A percentile compares a stretch with the other conserved stretches of the same genome.
Conservation (phyloP, 2,797 vertebrate genomes). For the Neosilurus mollespiculum region DNA sequence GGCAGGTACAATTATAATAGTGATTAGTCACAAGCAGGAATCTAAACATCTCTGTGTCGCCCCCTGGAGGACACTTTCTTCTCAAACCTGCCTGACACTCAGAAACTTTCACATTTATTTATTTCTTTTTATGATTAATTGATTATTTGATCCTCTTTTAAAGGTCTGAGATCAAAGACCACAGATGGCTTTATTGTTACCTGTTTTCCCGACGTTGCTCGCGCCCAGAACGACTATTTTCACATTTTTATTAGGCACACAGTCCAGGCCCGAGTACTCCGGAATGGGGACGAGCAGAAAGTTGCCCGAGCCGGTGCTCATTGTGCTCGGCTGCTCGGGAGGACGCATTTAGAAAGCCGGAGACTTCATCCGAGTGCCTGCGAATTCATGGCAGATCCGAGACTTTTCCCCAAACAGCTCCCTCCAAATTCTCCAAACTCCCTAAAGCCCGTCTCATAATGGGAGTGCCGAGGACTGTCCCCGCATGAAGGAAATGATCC, state of each 20-base stretch:
- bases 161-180: background rate
- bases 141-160: too few species aligned
- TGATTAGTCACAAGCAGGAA: background rate
- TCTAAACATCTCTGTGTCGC: constrained; percentile 40
- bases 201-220: constrained; percentile 89
- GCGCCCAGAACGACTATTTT: constrained; percentile 90
- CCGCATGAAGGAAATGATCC: constrained; percentile 22
- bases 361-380: constrained; percentile 40
- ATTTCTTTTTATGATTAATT: background rate
- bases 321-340: constrained; percentile 72
- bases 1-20: background rate
- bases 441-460: constrained; percentile 32
- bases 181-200: constrained; percentile 60
- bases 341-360: constrained; percentile 71
- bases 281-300: constrained; percentile 91
- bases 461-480: constrained; percentile 14
- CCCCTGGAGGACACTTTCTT: constrained; percentile 41
- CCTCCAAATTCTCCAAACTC: constrained; percentile 7
- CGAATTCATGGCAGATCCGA: constrained; percentile 29
- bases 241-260: constrained; percentile 83
- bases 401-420: constrained; percentile 3
- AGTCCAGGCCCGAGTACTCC: constrained; percentile 83
- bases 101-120: background rate
- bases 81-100: background rate
- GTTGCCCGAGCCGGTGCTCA: constrained; percentile 84